Conservation (phyloP, 2,888 invertebrate species). For the Entomobrya multifasciata region DNA sequence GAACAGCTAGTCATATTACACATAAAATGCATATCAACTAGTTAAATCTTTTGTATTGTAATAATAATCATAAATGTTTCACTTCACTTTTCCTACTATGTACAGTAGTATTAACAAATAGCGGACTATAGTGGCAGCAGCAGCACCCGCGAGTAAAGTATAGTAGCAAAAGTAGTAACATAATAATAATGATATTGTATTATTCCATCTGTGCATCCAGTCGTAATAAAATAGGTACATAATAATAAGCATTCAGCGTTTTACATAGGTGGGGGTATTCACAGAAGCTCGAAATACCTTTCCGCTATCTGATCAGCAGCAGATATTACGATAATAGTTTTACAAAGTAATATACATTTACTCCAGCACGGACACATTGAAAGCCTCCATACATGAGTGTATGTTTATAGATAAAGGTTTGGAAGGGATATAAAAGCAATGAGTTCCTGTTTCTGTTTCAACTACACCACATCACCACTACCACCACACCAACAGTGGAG, state of each 20-base stretch:
- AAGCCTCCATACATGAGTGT: neutral
- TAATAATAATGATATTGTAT: neutral
- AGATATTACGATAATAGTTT: constrained; percentile 13
- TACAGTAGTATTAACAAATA: too few relatives aligned
- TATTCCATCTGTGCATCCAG: constrained; percentile 10
- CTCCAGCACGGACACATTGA: constrained; percentile 23
- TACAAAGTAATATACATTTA: too few relatives aligned
- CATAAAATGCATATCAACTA: constrained; percentile 55
- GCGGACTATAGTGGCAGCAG: too few relatives aligned
- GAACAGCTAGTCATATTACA: constrained; percentile 52
- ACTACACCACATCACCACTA: neutral
- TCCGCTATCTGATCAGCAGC: constrained; percentile 50
- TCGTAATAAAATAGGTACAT: neutral
- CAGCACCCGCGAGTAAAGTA: too few relatives aligned
- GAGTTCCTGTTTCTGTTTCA: constrained; percentile 36
- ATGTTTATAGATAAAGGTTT: constrained; percentile 18
- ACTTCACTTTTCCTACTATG: neutral
- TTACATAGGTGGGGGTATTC: too few relatives aligned
- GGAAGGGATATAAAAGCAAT: constrained; percentile 1
- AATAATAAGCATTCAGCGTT: neutral
- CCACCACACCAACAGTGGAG: neutral
- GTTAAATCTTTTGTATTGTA: constrained; percentile 49
- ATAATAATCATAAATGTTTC: constrained; percentile 41
- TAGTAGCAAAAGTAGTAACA: neutral
- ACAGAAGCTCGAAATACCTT: constrained; percentile 55